These are phyloP conservation scores for Nomada fucata DNA, from an alignment of 2,888 invertebrate species.

Conservation along the genomic window DNA sequence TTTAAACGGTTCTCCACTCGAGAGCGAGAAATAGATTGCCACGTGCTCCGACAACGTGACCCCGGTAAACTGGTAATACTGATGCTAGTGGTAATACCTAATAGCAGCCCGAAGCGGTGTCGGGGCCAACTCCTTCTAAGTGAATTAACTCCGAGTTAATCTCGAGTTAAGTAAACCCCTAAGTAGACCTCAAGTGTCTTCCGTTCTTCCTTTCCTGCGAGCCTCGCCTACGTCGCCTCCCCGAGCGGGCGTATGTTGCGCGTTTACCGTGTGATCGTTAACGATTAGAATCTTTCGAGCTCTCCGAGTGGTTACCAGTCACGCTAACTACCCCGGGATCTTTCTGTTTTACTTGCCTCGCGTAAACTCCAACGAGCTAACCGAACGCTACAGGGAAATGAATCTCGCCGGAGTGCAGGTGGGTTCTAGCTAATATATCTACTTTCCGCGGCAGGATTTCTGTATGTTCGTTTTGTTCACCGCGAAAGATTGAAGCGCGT, in stretches of 20 bases:
- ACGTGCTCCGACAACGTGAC: slow-evolving; percentile 61
- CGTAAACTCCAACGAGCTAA: slow-evolving; percentile 1
- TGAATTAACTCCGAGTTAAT: slow-evolving; percentile 84
- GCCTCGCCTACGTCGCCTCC: slow-evolving; percentile 16
- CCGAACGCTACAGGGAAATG: slow-evolving; percentile 31
- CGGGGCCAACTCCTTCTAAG: slow-evolving; percentile 81
- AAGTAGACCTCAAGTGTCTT: slow-evolving; percentile 78
- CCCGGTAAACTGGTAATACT: slow-evolving; percentile 78
- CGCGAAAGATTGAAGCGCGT: neutral
- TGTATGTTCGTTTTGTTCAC: slow-evolving; percentile 4
- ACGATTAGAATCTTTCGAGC: slow-evolving; percentile 57
- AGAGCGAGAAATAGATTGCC: slow-evolving; percentile 52
- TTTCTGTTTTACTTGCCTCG: slow-evolving; percentile 36
- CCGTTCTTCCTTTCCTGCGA: slow-evolving; percentile 60
- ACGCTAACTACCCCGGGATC: slow-evolving; percentile 24
- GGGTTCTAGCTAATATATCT: neutral
- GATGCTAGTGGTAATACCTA: slow-evolving; percentile 80
- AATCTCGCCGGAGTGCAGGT: neutral
- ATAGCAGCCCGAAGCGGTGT: slow-evolving; percentile 81
- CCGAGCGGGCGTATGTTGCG: slow-evolving; percentile 33
- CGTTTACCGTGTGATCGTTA: slow-evolving; percentile 48
- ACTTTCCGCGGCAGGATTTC: neutral
- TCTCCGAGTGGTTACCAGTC: slow-evolving; percentile 35
- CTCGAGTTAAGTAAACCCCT: slow-evolving; percentile 82
- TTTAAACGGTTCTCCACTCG: slow-evolving; percentile 26